Conservation (phyloP, 2,797 vertebrate species). For the Zonotrichia albicollis region DNA sequence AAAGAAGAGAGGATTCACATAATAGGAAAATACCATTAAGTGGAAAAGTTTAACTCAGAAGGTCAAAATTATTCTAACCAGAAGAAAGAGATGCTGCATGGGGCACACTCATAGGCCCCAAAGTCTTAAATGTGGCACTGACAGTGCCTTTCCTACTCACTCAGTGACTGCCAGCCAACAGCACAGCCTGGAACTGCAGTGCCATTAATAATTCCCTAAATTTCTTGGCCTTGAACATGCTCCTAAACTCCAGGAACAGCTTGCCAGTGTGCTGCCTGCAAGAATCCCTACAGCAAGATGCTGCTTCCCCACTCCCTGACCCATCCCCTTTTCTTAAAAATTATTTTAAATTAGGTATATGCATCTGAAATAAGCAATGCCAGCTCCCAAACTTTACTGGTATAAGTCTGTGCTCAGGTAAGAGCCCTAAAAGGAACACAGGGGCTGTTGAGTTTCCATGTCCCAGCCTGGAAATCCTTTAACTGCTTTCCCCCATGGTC, state of each 20-base stretch:
- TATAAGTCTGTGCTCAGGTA: neutral
- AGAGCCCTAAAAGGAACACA: neutral
- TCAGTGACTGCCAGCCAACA: neutral
- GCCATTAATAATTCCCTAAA: neutral
- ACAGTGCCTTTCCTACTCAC: neutral
- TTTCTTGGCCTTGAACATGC: neutral
- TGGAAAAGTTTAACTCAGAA: conserved; percentile 10
- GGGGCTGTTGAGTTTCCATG: neutral
- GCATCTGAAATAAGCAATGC: neutral
- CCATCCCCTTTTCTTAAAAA: fast-evolving
- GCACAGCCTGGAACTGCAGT: neutral
- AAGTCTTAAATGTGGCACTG: fast-evolving
- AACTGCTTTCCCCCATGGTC: neutral
- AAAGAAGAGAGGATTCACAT: conserved; percentile 6
- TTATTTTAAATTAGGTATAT: neutral
- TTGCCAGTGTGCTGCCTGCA: neutral
- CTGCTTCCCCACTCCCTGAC: neutral
- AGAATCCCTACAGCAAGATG: neutral
- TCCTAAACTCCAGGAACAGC: neutral
- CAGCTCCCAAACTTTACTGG: neutral
- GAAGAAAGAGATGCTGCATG: neutral
- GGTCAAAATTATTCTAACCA: conserved; percentile 18
- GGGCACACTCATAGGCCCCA: neutral
- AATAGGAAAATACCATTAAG: conserved; percentile 26
- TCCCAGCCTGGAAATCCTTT: neutral